Evolutionary conservation across 2,888 invertebrate genomes (phyloP).

Genomic region (Drosophila kokeensis): DNA sequence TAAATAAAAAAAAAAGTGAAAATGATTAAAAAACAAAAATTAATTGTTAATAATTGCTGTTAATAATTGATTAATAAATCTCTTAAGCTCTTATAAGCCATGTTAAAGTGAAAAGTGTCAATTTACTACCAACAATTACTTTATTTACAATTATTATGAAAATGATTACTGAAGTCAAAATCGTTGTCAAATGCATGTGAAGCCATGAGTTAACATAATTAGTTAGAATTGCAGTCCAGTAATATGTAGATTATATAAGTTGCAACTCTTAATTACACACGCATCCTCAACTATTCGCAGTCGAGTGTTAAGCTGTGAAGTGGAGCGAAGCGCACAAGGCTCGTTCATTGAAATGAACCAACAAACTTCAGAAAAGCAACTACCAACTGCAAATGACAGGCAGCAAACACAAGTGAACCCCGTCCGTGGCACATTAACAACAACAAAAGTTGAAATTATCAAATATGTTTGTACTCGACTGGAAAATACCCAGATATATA

Average conservation of each 20-base stretch:
- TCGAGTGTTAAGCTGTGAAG: not conserved
- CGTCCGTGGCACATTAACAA: slow-evolving; percentile 15
- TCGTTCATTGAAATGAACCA: slow-evolving; percentile 11
- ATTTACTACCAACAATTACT: not conserved
- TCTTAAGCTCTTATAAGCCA: not conserved
- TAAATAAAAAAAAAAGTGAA: not conserved
- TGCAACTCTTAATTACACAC: slow-evolving; percentile 12
- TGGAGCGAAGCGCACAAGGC: slow-evolving; percentile 3
- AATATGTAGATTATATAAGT: not conserved
- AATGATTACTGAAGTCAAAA: not conserved
- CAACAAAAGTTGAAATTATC: not conserved
- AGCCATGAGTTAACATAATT: not conserved
- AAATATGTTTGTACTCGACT: not conserved
- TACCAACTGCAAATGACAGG: slow-evolving; percentile 11
- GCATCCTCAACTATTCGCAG: slow-evolving; percentile 8
- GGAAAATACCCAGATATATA: not conserved
- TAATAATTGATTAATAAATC: slow-evolving; percentile 7
- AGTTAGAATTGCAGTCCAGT: not conserved
- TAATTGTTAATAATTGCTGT: no score
- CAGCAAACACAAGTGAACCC: slow-evolving; percentile 6
- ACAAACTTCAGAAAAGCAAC: slow-evolving; percentile 10
- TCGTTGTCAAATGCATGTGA: not conserved
- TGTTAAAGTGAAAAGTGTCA: not conserved
- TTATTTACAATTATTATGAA: not conserved
- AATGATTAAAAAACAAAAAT: not conserved